phyloP scores from a whole-genome alignment of 1,140 invertebrate species.

The Pseudobourletiella spinata region DNA sequence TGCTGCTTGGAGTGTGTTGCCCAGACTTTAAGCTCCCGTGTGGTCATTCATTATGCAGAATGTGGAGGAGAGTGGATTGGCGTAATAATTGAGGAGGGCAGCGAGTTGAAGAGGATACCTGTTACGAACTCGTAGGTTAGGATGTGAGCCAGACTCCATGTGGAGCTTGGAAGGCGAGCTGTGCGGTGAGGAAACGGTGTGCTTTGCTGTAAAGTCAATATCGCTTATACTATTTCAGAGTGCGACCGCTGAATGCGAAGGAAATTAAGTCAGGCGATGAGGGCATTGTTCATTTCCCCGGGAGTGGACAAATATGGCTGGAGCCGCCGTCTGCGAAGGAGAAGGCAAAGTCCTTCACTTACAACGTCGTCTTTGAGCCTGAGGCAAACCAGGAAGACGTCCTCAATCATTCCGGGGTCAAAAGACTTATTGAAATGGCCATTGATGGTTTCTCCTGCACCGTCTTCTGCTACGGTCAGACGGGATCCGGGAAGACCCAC shows the following conservation, averaged over 20 bases:
- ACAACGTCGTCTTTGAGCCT: slow-evolving; percentile 81
- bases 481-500: slow-evolving; percentile 92
- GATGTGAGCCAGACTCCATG: too few relatives aligned
- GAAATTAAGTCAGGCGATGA: slow-evolving; percentile 55
- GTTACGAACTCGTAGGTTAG: too few relatives aligned
- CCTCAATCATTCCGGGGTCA: slow-evolving; percentile 70
- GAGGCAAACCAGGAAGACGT: slow-evolving; percentile 65
- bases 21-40: too few relatives aligned
- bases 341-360: slow-evolving; percentile 69
- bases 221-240: too few relatives aligned
- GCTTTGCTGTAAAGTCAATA: too few relatives aligned
- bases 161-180: too few relatives aligned
- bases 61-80: too few relatives aligned
- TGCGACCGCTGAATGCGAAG: slow-evolving; percentile 58
- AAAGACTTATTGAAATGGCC: slow-evolving; percentile 80
- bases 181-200: too few relatives aligned
- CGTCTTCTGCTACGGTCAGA: slow-evolving; percentile 92
- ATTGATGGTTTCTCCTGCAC: slow-evolving; percentile 89
- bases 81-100: too few relatives aligned
- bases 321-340: slow-evolving; percentile 43
- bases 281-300: slow-evolving; percentile 60
- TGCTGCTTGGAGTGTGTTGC: too few relatives aligned
- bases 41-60: too few relatives aligned
- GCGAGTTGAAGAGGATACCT: too few relatives aligned
- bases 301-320: slow-evolving; percentile 54